A percentile compares a stretch with the other conserved stretches of the same genome.
These are phyloP conservation scores for Bovichtus diacanthus DNA, from an alignment of 2,797 vertebrate species.

Conservation along the genomic window DNA sequence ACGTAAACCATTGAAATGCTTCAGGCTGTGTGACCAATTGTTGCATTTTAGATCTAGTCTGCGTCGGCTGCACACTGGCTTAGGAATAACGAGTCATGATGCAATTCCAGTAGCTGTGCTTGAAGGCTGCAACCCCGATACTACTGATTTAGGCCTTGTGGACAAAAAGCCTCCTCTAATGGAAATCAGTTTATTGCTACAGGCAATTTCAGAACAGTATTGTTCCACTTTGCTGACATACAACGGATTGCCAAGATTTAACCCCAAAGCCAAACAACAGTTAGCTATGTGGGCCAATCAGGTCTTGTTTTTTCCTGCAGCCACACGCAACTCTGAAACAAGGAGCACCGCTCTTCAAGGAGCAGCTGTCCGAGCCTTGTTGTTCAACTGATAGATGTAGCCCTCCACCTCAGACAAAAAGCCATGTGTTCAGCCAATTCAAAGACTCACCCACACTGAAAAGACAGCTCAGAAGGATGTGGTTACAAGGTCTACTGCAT, in stretches of 20 bases:
- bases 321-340: conserved; percentile 30
- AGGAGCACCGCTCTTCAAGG: conserved; percentile 33
- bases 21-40: not conserved
- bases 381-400: conserved; percentile 38
- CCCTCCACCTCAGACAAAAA: conserved; percentile 46
- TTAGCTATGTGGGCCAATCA: conserved; percentile 28
- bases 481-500: conserved; percentile 37
- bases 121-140: not conserved
- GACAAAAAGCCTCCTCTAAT: not conserved
- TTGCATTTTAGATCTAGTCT: not conserved
- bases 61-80: conserved; percentile 1
- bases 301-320: conserved; percentile 41
- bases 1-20: not conserved
- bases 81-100: conserved; percentile 1
- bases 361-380: conserved; percentile 41
- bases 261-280: conserved; percentile 30
- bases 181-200: conserved; percentile 8
- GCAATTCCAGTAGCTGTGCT: not conserved
- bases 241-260: conserved; percentile 31
- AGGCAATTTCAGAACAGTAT: conserved; percentile 21
- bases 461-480: conserved; percentile 15
- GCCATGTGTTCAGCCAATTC: conserved; percentile 35
- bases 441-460: conserved; percentile 28
- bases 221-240: conserved; percentile 29
- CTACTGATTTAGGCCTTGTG: not conserved